These are phyloP conservation scores for crab-eating macaque (Macaca fascicularis) DNA, from an alignment of 2,113 vertebrate genomes.

Conservation along the genomic window DNA sequence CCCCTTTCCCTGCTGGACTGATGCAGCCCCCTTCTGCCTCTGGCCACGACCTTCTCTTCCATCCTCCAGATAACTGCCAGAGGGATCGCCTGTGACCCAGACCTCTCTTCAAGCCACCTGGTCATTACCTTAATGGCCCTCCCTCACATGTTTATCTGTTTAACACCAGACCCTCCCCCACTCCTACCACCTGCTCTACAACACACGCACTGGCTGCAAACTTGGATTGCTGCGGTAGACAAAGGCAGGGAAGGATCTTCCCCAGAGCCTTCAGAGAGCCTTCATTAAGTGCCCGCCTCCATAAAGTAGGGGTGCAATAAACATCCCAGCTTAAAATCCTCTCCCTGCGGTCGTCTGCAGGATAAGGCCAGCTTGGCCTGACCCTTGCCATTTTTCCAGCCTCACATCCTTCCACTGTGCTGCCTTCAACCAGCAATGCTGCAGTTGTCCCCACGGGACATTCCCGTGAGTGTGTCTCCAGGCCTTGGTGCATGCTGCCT, in stretches of 20 bases:
- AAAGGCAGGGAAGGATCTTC: too few species aligned
- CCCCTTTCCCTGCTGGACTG: neutral
- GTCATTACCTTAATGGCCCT: neutral
- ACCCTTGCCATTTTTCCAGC: neutral
- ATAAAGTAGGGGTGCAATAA: neutral
- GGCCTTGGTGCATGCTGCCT: accelerated
- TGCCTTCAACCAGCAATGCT: accelerated
- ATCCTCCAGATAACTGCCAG: neutral
- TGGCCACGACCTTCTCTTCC: neutral
- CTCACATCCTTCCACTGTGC: neutral
- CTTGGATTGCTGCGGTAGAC: too few species aligned
- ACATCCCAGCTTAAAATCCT: too few species aligned
- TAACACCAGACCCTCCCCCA: too few species aligned
- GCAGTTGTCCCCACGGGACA: accelerated
- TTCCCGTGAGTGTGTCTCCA: too few species aligned
- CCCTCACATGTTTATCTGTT: too few species aligned
- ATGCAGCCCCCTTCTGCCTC: too few species aligned
- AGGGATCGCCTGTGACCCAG: neutral
- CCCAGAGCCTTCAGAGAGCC: too few species aligned
- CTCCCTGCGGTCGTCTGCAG: accelerated
- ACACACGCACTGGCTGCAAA: too few species aligned
- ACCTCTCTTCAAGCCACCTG: neutral
- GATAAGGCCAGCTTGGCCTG: too few species aligned
- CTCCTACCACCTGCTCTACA: too few species aligned
- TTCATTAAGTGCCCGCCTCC: neutral